phyloP scores from a whole-genome alignment of 2,888 invertebrate genomes.

The Amblyteles armatorius region DNA sequence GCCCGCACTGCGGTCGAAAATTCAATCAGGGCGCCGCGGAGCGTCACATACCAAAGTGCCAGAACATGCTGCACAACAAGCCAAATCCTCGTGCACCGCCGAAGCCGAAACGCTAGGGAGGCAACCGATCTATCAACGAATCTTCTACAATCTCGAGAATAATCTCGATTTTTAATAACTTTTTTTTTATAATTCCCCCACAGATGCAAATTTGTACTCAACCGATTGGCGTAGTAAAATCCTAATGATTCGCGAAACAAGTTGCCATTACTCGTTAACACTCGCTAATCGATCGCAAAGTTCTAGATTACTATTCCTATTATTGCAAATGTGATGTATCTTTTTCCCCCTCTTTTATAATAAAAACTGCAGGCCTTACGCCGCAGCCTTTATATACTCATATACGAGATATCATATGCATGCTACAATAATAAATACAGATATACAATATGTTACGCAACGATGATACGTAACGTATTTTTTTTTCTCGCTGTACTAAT shows the following conservation, averaged over 20 bases:
- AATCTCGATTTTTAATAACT: not conserved
- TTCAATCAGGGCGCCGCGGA: conserved; percentile 95
- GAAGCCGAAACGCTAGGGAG: conserved; percentile 73
- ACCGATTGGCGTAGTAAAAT: conserved; percentile 25
- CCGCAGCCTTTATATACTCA: conserved; percentile 43
- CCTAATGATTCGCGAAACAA: conserved; percentile 3
- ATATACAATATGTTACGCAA: conserved; percentile 51
- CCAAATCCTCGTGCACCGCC: conserved; percentile 85
- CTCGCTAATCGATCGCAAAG: conserved; percentile 35
- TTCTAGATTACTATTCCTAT: conserved; percentile 45
- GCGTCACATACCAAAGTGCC: conserved; percentile 97
- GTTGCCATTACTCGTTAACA: conserved; percentile 24
- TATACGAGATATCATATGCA: conserved; percentile 42
- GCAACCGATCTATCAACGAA: not conserved
- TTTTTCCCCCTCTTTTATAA: conserved; percentile 19
- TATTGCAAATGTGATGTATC: conserved; percentile 54
- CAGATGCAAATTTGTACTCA: conserved; percentile 10
- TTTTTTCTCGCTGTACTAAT: conserved; percentile 60
- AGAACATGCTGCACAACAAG: conserved; percentile 93
- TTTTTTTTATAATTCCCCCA: conserved; percentile 8
- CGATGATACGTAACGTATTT: conserved; percentile 50
- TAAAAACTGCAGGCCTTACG: conserved; percentile 18
- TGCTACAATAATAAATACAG: conserved; percentile 57
- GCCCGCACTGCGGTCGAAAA: conserved; percentile 94
- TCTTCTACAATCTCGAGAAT: not conserved